phyloP scores from a whole-genome alignment of 2,113 vertebrate genomes.

The Amia ocellicauda region DNA sequence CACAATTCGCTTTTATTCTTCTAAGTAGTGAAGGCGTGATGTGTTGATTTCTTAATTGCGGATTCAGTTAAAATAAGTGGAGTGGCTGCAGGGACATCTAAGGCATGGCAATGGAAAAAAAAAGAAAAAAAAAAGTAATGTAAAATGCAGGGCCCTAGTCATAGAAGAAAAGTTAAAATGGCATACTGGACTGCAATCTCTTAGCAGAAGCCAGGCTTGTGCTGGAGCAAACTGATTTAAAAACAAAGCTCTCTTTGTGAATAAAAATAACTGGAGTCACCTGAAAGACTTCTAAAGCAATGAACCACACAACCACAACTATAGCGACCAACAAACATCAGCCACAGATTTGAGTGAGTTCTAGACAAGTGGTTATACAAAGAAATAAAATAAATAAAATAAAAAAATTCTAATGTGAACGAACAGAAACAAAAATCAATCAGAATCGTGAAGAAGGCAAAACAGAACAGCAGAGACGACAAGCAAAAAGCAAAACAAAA shows the following conservation, averaged over 20 bases:
- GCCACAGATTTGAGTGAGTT: not conserved
- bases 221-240: conserved; percentile 15
- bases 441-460: not conserved
- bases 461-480: conserved; percentile 37
- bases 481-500: conserved; percentile 62
- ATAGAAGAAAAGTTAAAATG: too few species aligned
- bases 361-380: not conserved
- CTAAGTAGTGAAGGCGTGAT: too few species aligned
- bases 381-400: too few species aligned
- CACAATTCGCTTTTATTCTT: too few species aligned
- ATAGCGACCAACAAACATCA: not conserved
- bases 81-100: too few species aligned
- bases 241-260: conserved; percentile 23
- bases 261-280: not conserved
- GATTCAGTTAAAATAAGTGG: too few species aligned
- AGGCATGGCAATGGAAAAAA: too few species aligned
- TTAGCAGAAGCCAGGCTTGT: not conserved
- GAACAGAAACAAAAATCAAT: too few species aligned
- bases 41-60: too few species aligned
- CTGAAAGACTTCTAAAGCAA: not conserved
- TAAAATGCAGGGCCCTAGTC: too few species aligned
- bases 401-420: too few species aligned
- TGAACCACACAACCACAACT: not conserved
- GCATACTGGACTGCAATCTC: not conserved
- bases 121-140: too few species aligned